Base-by-base conservation (phyloP, 2,797 vertebrate genomes). In the Sparus aurata region DNA sequence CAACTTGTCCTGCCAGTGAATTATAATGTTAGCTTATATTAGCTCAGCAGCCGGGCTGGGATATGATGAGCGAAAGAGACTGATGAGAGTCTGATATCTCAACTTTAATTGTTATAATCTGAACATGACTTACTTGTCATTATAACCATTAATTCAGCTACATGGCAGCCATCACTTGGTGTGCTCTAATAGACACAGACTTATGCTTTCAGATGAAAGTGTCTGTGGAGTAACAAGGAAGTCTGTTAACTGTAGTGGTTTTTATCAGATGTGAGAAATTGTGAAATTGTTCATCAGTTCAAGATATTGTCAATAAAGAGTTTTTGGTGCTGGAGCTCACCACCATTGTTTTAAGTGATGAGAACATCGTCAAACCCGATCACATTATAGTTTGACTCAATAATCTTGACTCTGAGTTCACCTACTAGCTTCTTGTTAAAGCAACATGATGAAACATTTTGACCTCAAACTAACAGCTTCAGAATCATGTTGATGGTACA, bases 141-240 rank as follows among this genome's bases (percentile, higher is more conserved):
- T 30, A 45, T 63, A 8, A 30, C 9, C 5, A 22, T 7, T 5
- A n/a, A n/a, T 15, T 16, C 12, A 47, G 2, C 30, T 41, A 12
- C 54, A 20, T 8, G 4, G 46, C 45, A 27, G 17, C 52, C 18
- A 20, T 20, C 23, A 22, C 20, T 17, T 23, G 12, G 22, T 50
- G 18, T 27, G 17, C 47, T 71, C 25, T 62, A 20, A 57, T 57
- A 57, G 58, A 64, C 41, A 17, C 18, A 62, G 12, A 25, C 61
- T 46, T 4, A 22, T 0, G 30, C 8, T 9, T 7, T 67, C 47
- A 66, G 54, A 54, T 65, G 63, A 52, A 45, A 34, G 22, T 8
- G 22, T 9, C 53, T 45, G 12, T 27, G 12, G 17, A 13, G 38
- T 43, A 17, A 23, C 34, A 46, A 16, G 65, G 47, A 71, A 41